Percentiles rank a stretch among this genome's conserved stretches.
Evolutionary conservation across 2,888 invertebrate species (phyloP).

Genomic region (Caenorhabditis sulstoni): DNA sequence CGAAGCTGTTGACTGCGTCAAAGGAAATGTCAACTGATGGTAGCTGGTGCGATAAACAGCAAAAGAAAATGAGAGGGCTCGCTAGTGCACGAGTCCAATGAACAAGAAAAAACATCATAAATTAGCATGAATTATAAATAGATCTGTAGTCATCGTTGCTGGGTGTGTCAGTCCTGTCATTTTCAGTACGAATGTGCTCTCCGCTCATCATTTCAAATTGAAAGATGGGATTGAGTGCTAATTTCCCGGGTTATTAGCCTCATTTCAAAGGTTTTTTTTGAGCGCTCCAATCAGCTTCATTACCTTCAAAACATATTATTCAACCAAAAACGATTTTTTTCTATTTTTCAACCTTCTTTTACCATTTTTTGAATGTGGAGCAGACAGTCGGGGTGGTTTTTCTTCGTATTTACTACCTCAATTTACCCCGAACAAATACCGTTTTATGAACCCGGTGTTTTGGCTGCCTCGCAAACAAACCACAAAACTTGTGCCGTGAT

Average conservation of each 20-base stretch:
- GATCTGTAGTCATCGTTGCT: not conserved
- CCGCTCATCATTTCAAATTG: too few relatives aligned
- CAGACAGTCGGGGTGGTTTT: too few relatives aligned
- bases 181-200: not conserved
- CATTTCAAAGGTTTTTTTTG: too few relatives aligned
- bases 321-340: too few relatives aligned
- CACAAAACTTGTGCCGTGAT: conserved; percentile 32
- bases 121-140: conserved; percentile 17
- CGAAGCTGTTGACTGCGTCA: not conserved
- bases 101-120: not conserved
- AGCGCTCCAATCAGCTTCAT: too few relatives aligned
- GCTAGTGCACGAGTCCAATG: not conserved
- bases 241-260: too few relatives aligned
- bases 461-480: conserved; percentile 31
- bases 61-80: not conserved
- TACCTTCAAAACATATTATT: too few relatives aligned
- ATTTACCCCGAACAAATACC: conserved; percentile 29
- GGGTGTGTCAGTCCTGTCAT: not conserved
- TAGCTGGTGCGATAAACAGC: not conserved
- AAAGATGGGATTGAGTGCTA: too few relatives aligned
- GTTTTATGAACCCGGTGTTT: conserved; percentile 26
- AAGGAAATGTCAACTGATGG: not conserved
- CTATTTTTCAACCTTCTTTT: too few relatives aligned
- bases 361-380: too few relatives aligned
- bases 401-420: conserved; percentile 7